Evolutionary conservation across 2,888 invertebrate genomes (phyloP).

Genomic region (Lamellibrachia columna): DNA sequence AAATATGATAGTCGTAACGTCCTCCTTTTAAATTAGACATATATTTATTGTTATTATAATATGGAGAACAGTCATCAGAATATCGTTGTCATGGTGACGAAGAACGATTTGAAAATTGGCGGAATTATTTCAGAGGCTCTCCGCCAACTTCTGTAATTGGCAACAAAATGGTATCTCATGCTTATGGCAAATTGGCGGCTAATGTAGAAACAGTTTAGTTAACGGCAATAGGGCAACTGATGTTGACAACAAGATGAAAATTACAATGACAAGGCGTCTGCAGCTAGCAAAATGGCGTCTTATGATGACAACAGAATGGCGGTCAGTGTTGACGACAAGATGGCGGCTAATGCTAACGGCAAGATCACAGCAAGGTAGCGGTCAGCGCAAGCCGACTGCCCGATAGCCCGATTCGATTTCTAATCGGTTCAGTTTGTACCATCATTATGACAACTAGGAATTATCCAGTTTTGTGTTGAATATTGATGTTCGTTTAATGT

Average conservation of each 20-base stretch:
- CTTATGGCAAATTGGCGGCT: not conserved
- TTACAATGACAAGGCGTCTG: not conserved
- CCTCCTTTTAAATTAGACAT: conserved; percentile 12
- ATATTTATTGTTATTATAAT: conserved; percentile 12
- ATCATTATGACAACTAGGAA: not conserved
- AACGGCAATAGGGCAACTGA: not conserved
- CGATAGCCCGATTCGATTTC: not conserved
- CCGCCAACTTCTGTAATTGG: not conserved
- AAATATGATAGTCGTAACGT: conserved; percentile 10
- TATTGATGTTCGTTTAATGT: not conserved
- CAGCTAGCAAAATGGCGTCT: not conserved
- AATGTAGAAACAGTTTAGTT: not conserved
- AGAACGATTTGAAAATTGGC: not conserved
- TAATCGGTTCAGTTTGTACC: conserved; percentile 9
- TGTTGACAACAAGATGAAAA: not conserved
- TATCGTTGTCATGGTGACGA: conserved; percentile 8
- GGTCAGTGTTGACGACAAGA: not conserved
- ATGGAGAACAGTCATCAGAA: not conserved
- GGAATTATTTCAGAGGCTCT: not conserved
- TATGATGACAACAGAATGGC: not conserved
- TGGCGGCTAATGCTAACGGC: not conserved
- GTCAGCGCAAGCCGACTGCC: not conserved
- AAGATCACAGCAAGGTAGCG: not conserved
- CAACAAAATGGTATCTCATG: not conserved
- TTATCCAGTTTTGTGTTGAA: not conserved